Evolutionary conservation across 2,888 invertebrate genomes (phyloP).

Genomic region (Thalpophila matura): DNA sequence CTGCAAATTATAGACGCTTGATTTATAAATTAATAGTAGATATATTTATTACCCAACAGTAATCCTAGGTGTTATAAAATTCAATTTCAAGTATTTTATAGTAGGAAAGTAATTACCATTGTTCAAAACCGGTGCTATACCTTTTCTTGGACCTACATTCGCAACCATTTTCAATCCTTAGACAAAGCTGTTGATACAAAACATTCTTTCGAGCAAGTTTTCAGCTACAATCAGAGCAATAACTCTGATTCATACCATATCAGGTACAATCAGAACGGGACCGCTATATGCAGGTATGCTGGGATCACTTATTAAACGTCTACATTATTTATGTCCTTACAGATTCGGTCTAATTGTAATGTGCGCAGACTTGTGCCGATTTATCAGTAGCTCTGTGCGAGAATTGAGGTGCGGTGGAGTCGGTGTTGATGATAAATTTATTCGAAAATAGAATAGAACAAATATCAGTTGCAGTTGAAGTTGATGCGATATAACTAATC

Average conservation of each 20-base stretch:
- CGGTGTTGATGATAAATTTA: slow-evolving; percentile 1
- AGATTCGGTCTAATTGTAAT: slow-evolving; percentile 85
- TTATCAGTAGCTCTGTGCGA: slow-evolving; percentile 72
- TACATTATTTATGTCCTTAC: slow-evolving; percentile 77
- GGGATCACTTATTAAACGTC: slow-evolving; percentile 79
- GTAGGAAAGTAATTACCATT: background rate
- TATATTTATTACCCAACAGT: no score
- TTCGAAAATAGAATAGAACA: background rate
- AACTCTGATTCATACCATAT: slow-evolving; percentile 61
- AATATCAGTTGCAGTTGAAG: no score
- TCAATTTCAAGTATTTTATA: no score
- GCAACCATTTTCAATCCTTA: background rate
- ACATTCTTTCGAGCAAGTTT: slow-evolving; percentile 55
- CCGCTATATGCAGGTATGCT: slow-evolving; percentile 63
- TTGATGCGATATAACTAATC: no score
- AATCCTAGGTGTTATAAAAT: no score
- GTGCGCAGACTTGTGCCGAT: slow-evolving; percentile 78
- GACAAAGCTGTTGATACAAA: slow-evolving; percentile 38
- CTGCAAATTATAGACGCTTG: no score
- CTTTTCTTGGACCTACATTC: background rate
- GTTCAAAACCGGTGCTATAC: background rate
- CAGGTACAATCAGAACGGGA: slow-evolving; percentile 59
- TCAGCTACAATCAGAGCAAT: slow-evolving; percentile 36
- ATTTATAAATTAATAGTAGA: no score
- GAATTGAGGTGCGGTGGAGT: slow-evolving; percentile 59